phyloP scores from a whole-genome alignment of 2,888 invertebrate species.

The Drosophila meridiana region DNA sequence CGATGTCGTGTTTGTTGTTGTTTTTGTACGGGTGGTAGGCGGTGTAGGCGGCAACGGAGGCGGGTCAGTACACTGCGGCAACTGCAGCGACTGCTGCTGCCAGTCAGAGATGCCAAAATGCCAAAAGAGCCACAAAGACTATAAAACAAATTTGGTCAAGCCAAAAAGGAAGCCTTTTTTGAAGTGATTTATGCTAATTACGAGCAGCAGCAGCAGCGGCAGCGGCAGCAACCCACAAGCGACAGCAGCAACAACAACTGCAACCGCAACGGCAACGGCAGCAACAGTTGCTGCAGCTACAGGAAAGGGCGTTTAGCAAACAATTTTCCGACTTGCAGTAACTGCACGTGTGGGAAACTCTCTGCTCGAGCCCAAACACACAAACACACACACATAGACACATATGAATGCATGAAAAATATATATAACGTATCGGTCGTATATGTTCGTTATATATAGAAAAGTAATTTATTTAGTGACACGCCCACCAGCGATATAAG shows the following conservation, averaged over 20 bases:
- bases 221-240: constrained; percentile 51
- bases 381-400: constrained; percentile 13
- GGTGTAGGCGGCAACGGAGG: constrained; percentile 31
- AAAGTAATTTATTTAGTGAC: constrained; percentile 79
- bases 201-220: constrained; percentile 51
- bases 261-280: constrained; percentile 34
- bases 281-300: constrained; percentile 42
- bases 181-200: constrained; percentile 81
- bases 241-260: constrained; percentile 50
- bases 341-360: constrained; percentile 70
- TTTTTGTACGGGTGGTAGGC: constrained; percentile 35
- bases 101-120: constrained; percentile 77
- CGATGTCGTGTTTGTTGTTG: constrained; percentile 68
- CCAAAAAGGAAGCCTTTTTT: constrained; percentile 79
- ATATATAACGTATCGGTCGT: constrained; percentile 24
- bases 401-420: neutral
- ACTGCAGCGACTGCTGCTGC: constrained; percentile 43
- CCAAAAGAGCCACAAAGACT: constrained; percentile 75
- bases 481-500: constrained; percentile 75
- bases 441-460: constrained; percentile 63
- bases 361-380: constrained; percentile 39
- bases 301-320: constrained; percentile 77
- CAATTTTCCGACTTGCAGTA: constrained; percentile 60
- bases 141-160: constrained; percentile 79
- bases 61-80: constrained; percentile 20